Conservation (phyloP, 2,888 invertebrate genomes). For the Drosophila limbata region DNA sequence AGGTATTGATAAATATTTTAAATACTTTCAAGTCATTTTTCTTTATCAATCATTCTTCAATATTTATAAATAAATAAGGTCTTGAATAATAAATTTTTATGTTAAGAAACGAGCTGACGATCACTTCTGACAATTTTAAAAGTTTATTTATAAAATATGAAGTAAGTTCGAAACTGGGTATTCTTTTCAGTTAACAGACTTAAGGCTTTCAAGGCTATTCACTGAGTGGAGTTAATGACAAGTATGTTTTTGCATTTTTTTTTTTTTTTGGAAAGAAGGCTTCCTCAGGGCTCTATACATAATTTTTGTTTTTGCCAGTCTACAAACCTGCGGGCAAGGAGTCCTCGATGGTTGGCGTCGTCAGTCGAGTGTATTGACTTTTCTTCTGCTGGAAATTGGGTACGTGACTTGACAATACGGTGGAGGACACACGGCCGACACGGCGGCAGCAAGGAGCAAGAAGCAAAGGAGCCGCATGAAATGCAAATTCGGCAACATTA, state of each 20-base stretch:
- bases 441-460: constrained; percentile 21
- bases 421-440: constrained; percentile 31
- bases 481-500: constrained; percentile 78
- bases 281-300: constrained; percentile 22
- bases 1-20: too few species aligned
- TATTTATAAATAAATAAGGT: too few species aligned
- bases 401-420: constrained; percentile 79
- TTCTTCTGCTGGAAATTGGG: constrained; percentile 71
- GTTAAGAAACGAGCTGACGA: too few species aligned
- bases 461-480: constrained; percentile 64
- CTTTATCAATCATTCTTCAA: too few species aligned
- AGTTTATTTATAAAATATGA: background rate
- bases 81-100: too few species aligned
- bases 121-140: too few species aligned
- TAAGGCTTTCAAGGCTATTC: background rate
- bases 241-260: too few species aligned
- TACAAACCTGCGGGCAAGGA: constrained; percentile 21
- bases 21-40: too few species aligned
- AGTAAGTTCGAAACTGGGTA: background rate
- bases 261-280: constrained; percentile 8
- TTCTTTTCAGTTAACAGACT: background rate
- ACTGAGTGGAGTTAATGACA: constrained; percentile 18
- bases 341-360: constrained; percentile 14
- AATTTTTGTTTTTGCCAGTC: constrained; percentile 21
- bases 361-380: constrained; percentile 72